Conservation (phyloP, 2,797 vertebrate species). For the Smutsia temminckii region DNA sequence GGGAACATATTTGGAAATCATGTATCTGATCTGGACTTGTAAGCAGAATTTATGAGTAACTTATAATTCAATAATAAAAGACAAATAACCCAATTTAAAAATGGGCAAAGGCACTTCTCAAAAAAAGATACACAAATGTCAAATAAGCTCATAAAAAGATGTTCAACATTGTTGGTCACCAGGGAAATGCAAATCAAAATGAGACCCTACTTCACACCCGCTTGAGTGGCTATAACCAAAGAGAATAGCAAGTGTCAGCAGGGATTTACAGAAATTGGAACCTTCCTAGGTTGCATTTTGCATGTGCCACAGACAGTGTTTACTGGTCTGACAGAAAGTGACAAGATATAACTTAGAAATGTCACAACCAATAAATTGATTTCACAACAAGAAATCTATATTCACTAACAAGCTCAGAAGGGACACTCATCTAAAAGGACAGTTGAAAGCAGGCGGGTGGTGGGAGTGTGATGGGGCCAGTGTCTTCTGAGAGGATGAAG, state of each 20-base stretch:
- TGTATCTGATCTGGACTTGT: not conserved
- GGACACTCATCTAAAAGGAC: not conserved
- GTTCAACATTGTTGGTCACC: not conserved
- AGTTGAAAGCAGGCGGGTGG: not conserved
- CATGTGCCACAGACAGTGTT: not conserved
- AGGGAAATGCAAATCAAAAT: slow-evolving; percentile 35
- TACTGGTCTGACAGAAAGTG: not conserved
- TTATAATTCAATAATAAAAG: slow-evolving; percentile 24
- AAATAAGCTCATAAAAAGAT: not conserved
- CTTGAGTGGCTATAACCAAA: not conserved
- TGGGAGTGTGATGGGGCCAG: not conserved
- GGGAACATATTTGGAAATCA: not conserved
- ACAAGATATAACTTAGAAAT: slow-evolving; percentile 11
- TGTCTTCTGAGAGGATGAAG: slow-evolving; percentile 10
- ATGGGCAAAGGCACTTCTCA: not conserved
- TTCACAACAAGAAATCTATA: slow-evolving; percentile 28
- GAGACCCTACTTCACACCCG: not conserved
- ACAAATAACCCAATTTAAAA: slow-evolving; percentile 1
- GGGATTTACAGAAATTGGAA: not conserved
- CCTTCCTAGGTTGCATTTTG: not conserved
- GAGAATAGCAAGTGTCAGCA: not conserved
- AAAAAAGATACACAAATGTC: not conserved
- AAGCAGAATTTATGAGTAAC: not conserved
- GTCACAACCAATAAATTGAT: not conserved
- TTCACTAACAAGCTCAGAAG: slow-evolving; percentile 10